Evolutionary conservation across 2,888 invertebrate species (phyloP).

Genomic region (Drosophila sordidula): DNA sequence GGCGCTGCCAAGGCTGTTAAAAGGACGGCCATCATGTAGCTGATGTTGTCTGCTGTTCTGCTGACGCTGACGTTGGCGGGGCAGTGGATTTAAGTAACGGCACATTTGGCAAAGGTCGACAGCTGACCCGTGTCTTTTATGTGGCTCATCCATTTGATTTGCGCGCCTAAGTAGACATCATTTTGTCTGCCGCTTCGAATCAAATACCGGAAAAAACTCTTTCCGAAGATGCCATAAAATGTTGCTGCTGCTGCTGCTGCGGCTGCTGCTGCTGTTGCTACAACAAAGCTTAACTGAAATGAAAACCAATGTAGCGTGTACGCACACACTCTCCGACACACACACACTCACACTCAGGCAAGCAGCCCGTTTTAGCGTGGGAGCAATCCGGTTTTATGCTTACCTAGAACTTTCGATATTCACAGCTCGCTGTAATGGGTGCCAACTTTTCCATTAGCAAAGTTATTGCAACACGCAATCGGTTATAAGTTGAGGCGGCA

Average conservation of each 20-base stretch:
- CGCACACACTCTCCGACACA: neutral
- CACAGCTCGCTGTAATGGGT: conserved; percentile 14
- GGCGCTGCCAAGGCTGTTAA: neutral
- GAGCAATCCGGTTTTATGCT: conserved; percentile 14
- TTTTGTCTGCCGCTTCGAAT: conserved; percentile 25
- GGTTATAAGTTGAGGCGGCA: conserved; percentile 4
- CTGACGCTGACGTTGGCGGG: conserved; percentile 29
- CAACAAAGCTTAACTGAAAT: conserved; percentile 38
- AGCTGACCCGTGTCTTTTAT: conserved; percentile 9
- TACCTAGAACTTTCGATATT: conserved; percentile 19
- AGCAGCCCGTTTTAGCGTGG: neutral
- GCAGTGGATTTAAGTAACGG: conserved; percentile 12
- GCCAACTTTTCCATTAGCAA: conserved; percentile 59
- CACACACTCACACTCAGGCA: conserved; percentile 1
- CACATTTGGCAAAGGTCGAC: conserved; percentile 26
- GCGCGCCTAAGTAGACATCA: conserved; percentile 22
- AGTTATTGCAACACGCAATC: conserved; percentile 28
- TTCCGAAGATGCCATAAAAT: conserved; percentile 31
- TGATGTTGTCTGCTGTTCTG: conserved; percentile 20
- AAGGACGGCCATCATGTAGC: no score
- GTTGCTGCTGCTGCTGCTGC: conserved; percentile 7
- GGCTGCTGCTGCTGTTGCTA: neutral
- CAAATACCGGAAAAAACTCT: conserved; percentile 51
- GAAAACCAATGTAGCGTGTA: conserved; percentile 55
- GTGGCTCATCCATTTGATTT: conserved; percentile 48